Base-by-base conservation (phyloP, 2,113 vertebrate genomes). In the Xenus cinereus region DNA sequence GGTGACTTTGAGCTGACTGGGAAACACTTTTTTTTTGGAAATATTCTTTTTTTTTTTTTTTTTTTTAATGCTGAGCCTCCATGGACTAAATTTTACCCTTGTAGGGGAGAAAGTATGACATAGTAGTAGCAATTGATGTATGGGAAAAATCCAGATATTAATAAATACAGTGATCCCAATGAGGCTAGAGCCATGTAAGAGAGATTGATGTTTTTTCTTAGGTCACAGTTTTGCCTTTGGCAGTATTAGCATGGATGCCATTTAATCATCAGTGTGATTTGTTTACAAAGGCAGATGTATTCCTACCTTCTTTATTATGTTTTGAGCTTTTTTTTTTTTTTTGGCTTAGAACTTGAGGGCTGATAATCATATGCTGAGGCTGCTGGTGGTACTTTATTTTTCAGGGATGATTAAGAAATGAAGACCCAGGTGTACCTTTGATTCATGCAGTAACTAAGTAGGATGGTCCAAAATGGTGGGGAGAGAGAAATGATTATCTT, bases 201-300 rank as follows among this genome's bases (percentile, higher is more conserved):
- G 50, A 90, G 75, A 96, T 46, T 77, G 76, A 95, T 94, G 54
- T 30, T 84, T 79, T 84, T 94, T 68, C 57, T 88, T 39, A 43
- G 85, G 93, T 80, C 37, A 16, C 46, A 27, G 46, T 83, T 95
- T 93, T 95, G 82, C 92, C 85, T 88, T 62, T 81, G 64, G 87
- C 63, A 83, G 46, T 51, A 71, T 80, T 76, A 90, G n/a, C 18
- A 57, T 56, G 51, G 66, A 67, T 86, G 63, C 63, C 41, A 54
- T 89, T 92, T 87, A 74, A 84, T 94, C 84, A 81, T 81, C 83
- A 33, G 23, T 71, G 50, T 84, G 64, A 91, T 59, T 64, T 92
- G 60, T 96, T 96, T 89, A 78, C 60, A 67, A 69, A 80, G 50
- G 57, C 43, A 72, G 82, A 76, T 51, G 10, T 71, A 63, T 71